A percentile compares a stretch with the other conserved stretches of the same genome.
Evolutionary conservation across 2,888 invertebrate species (phyloP).

Genomic region (Incurvaria masculella): DNA sequence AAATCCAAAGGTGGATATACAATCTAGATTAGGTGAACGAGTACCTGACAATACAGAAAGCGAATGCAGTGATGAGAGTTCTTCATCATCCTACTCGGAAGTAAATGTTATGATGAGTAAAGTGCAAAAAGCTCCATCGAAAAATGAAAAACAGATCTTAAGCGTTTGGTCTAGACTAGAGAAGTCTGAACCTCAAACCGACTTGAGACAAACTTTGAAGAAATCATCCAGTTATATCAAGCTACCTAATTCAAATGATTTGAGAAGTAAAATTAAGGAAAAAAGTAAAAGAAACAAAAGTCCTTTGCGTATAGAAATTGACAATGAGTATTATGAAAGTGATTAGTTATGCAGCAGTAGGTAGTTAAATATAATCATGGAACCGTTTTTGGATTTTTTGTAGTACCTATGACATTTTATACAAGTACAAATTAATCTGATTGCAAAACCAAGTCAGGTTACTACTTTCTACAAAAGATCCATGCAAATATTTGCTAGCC

Average conservation of each 20-base stretch:
- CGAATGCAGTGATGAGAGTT: conserved; percentile 6
- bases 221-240: conserved; percentile 25
- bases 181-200: conserved; percentile 25
- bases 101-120: conserved; percentile 51
- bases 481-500: no score
- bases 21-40: conserved; percentile 39
- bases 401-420: no score
- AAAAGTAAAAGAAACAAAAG: conserved; percentile 23
- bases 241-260: conserved; percentile 21
- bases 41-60: conserved; percentile 15
- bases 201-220: conserved; percentile 35
- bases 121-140: conserved; percentile 38
- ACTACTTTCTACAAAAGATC: no score
- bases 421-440: no score
- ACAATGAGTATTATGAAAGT: conserved; percentile 33
- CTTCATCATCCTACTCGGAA: conserved; percentile 28
- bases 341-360: no score
- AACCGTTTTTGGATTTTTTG: no score
- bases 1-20: conserved; percentile 24
- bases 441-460: no score
- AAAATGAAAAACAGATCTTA: conserved; percentile 28
- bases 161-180: conserved; percentile 60
- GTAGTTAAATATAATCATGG: no score
- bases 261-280: conserved; percentile 36
- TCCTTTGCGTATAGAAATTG: conserved; percentile 40